A percentile compares a stretch with the other conserved stretches of the same genome.
Conservation (phyloP, 2,888 invertebrate genomes). For the Meiosimyza platycephala region DNA sequence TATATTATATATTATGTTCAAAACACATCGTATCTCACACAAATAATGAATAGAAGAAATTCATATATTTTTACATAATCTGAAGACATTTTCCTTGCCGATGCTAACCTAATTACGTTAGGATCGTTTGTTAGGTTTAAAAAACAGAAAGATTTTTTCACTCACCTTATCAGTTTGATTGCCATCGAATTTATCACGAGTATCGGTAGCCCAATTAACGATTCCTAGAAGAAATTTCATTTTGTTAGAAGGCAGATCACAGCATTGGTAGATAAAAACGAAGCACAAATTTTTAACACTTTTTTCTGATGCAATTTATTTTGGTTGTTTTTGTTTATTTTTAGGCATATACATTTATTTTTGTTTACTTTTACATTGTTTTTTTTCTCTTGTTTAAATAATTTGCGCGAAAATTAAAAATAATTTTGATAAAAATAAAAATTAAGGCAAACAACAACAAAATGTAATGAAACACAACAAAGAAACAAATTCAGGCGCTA, state of each 20-base stretch:
- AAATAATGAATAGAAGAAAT: no score
- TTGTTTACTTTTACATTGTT: constrained; percentile 7
- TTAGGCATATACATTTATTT: background rate
- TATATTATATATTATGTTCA: no score
- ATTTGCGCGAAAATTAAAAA: background rate
- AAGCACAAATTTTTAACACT: background rate
- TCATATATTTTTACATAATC: no score
- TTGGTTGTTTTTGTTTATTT: background rate
- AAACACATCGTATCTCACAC: no score
- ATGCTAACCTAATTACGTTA: no score
- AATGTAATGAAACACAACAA: background rate
- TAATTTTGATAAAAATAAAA: background rate
- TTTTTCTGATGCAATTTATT: background rate
- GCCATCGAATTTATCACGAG: constrained; percentile 63
- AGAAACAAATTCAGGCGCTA: background rate
- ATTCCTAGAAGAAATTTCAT: constrained; percentile 64
- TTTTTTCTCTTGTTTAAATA: constrained; percentile 13
- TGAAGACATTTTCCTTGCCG: no score
- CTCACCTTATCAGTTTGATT: constrained; percentile 67
- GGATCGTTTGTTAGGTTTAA: background rate
- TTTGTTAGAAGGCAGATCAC: constrained; percentile 26
- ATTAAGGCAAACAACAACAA: background rate
- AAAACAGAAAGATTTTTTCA: constrained; percentile 23
- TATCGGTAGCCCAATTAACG: constrained; percentile 66
- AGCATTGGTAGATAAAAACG: constrained; percentile 10